Percentiles rank a stretch among this genome's conserved stretches.
Conservation (phyloP, 2,797 vertebrate genomes). For the Chromobotia macracanthus region DNA sequence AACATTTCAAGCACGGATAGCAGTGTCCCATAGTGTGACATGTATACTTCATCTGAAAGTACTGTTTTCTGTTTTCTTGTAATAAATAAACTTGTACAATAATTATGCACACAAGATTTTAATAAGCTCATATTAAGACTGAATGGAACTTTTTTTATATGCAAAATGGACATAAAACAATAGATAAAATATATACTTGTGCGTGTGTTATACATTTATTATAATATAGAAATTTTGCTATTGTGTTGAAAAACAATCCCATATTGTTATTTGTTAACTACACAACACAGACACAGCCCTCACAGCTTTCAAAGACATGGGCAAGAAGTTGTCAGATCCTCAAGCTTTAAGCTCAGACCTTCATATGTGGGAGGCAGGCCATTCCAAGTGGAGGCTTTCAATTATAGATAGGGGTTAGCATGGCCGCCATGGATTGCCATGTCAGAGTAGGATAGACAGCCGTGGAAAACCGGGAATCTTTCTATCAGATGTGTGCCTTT, state of each 20-base stretch:
- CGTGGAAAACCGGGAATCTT: slow-evolving; percentile 95
- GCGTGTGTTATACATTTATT: no score
- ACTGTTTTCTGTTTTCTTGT: no score
- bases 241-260: background rate
- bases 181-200: no score
- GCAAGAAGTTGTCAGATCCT: slow-evolving; percentile 96
- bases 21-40: no score
- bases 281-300: slow-evolving; percentile 40
- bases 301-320: slow-evolving; percentile 77
- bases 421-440: slow-evolving; percentile 87
- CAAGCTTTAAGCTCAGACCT: slow-evolving; percentile 94
- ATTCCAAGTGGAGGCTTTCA: slow-evolving; percentile 98
- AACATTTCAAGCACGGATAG: background rate
- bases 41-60: no score
- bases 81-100: no score
- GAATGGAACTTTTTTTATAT: no score
- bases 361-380: slow-evolving; percentile 92
- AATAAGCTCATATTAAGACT: no score
- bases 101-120: no score
- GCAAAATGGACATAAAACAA: no score
- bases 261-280: background rate
- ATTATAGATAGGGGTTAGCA: slow-evolving; percentile 99
- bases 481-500: slow-evolving; percentile 90
- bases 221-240: background rate
- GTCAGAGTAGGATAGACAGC: slow-evolving; percentile 96